Percentiles rank a stretch among this genome's conserved stretches.
Conservation (phyloP, 2,888 invertebrate genomes). For the Meandrusa payeni region DNA sequence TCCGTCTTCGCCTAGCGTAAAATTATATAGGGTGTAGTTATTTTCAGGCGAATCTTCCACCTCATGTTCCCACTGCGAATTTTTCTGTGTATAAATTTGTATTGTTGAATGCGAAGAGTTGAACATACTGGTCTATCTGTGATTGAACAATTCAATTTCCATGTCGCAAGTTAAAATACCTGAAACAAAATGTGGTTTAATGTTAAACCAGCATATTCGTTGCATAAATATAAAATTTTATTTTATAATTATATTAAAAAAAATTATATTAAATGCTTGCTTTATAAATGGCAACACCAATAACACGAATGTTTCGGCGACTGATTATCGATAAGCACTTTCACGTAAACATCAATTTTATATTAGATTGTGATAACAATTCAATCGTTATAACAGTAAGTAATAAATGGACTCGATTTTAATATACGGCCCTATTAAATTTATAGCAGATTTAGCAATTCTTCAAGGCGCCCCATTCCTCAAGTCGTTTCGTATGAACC, state of each 20-base stretch:
- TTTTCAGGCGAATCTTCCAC: neutral
- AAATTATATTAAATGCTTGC: too few species aligned
- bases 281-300: too few species aligned
- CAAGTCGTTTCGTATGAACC: neutral
- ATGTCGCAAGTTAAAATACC: neutral
- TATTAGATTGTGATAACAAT: too few species aligned
- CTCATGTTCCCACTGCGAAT: neutral
- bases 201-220: too few species aligned
- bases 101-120: neutral
- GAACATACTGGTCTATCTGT: slow-evolving; percentile 9
- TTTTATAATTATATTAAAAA: too few species aligned
- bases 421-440: slow-evolving; percentile 4
- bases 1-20: slow-evolving; percentile 8
- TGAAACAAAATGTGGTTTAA: slow-evolving; percentile 4
- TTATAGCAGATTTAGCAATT: slow-evolving; percentile 5
- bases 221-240: too few species aligned
- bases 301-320: too few species aligned
- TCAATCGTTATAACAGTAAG: neutral
- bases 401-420: slow-evolving; percentile 2
- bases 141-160: too few species aligned
- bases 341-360: too few species aligned
- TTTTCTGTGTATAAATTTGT: neutral
- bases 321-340: too few species aligned
- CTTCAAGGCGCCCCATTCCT: neutral
- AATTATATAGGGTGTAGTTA: slow-evolving; percentile 4